These are phyloP conservation scores for Chloebia gouldiae DNA, from an alignment of 2,113 vertebrate species.

Conservation along the genomic window DNA sequence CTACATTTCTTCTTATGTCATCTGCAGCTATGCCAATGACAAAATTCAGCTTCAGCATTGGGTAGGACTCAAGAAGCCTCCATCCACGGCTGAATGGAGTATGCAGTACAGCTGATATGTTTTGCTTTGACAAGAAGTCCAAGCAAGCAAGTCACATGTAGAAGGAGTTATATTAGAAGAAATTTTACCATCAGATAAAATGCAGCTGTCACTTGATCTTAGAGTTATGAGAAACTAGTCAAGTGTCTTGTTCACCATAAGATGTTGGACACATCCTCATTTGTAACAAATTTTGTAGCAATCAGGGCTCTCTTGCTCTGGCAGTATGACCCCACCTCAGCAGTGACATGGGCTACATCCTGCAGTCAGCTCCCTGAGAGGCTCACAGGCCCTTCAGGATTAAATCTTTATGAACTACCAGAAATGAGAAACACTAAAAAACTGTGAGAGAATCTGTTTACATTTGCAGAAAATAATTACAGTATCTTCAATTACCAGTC, in stretches of 20 bases:
- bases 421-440: background rate
- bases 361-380: rapidly evolving
- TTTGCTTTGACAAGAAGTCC: background rate
- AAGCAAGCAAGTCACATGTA: background rate
- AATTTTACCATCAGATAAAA: background rate
- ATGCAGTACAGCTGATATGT: background rate
- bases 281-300: background rate
- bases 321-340: background rate
- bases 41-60: background rate
- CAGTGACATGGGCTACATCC: background rate
- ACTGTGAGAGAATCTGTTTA: background rate
- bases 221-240: background rate
- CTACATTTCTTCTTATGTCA: background rate
- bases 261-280: background rate
- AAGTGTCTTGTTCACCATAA: background rate
- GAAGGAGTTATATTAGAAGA: background rate
- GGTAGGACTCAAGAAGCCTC: background rate
- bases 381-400: background rate
- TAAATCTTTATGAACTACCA: background rate
- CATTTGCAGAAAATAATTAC: background rate
- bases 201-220: background rate
- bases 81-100: background rate
- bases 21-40: background rate
- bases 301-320: background rate
- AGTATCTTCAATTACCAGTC: background rate